phyloP scores from a whole-genome alignment of 2,113 vertebrate genomes.

The Panthera leo region DNA sequence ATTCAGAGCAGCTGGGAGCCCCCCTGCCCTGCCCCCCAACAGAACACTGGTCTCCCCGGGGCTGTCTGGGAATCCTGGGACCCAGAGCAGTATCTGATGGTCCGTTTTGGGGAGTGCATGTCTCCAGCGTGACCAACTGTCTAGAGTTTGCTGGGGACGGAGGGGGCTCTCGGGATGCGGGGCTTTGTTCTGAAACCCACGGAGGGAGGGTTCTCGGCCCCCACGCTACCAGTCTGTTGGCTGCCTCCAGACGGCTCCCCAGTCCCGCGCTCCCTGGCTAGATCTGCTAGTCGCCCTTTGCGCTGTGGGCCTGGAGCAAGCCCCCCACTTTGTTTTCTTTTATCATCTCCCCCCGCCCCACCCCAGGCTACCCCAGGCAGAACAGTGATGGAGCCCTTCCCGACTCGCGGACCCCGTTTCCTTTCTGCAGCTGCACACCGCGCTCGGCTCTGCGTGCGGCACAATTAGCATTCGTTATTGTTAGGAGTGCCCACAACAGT shows the following conservation, averaged over 20 bases:
- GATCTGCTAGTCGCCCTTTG: not conserved
- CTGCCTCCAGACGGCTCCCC: not conserved
- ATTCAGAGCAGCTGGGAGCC: not conserved
- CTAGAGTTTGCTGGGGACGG: not conserved
- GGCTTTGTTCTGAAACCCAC: not conserved
- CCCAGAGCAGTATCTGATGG: fast-evolving
- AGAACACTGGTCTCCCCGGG: not conserved
- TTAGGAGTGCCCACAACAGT: too few relatives aligned
- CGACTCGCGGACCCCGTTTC: not conserved
- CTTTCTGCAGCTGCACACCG: not conserved
- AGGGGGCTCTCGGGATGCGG: not conserved
- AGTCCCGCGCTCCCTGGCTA: not conserved
- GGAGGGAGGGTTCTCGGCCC: not conserved
- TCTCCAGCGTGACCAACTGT: not conserved
- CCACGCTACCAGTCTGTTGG: not conserved
- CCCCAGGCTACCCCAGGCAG: not conserved
- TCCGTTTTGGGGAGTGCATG: not conserved
- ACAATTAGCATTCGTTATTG: not conserved
- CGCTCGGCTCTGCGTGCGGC: not conserved
- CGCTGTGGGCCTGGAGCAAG: not conserved
- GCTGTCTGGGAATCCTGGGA: not conserved
- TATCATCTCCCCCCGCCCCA: not conserved
- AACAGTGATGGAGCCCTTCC: not conserved
- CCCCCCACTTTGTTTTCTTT: not conserved
- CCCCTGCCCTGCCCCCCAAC: not conserved